Percentiles rank a stretch among this genome's conserved stretches.
phyloP scores from a whole-genome alignment of 2,888 invertebrate genomes.

The Heliconius ismenius region DNA sequence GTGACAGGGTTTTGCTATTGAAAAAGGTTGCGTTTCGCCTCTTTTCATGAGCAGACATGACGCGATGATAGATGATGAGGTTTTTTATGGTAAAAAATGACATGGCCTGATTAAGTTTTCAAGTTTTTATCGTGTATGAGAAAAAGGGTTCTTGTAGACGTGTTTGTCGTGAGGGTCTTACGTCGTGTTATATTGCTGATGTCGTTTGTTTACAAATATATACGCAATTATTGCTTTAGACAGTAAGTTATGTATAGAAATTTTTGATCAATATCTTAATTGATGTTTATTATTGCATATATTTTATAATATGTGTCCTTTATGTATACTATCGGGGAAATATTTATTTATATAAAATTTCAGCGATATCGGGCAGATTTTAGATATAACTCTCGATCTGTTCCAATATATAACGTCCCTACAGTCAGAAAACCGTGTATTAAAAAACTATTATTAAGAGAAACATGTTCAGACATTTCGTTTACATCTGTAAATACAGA shows the following conservation, averaged over 20 bases:
- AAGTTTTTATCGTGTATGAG: slow-evolving; percentile 29
- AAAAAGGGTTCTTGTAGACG: slow-evolving; percentile 1
- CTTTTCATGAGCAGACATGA: slow-evolving; percentile 46
- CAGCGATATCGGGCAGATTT: neutral
- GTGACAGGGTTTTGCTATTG: slow-evolving; percentile 48
- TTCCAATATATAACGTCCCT: neutral
- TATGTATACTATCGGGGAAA: neutral
- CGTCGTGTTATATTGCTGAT: neutral
- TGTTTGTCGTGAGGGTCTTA: slow-evolving; percentile 5
- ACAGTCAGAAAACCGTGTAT: no score
- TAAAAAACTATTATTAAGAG: no score
- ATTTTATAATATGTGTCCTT: neutral
- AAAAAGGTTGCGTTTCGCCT: slow-evolving; percentile 48
- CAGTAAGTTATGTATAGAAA: neutral
- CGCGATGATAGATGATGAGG: slow-evolving; percentile 46
- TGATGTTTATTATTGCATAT: neutral
- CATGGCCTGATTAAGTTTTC: slow-evolving; percentile 40
- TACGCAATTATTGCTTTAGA: neutral
- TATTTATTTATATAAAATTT: neutral
- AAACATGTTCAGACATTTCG: no score
- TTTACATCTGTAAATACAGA: no score
- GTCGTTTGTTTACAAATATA: neutral
- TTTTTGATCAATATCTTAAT: no score
- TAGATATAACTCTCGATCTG: neutral
- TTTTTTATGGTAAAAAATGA: slow-evolving; percentile 42